Evolutionary conservation across 2,797 vertebrate species (phyloP).

Genomic region (Spheniscus humboldti): DNA sequence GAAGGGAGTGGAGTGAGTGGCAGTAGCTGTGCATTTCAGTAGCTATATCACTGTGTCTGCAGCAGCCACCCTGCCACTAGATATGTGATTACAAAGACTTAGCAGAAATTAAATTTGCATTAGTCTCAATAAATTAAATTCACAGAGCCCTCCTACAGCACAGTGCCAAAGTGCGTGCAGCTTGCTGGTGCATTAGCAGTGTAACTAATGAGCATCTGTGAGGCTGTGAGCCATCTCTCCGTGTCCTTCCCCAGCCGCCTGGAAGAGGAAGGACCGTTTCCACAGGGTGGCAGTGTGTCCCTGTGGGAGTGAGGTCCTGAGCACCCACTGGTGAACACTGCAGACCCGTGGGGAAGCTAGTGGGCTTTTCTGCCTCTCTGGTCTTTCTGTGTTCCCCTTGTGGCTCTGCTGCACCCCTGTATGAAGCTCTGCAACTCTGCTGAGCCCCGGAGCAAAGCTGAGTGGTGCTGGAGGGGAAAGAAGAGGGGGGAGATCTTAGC

Average conservation of each 20-base stretch:
- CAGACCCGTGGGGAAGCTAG: not conserved
- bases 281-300: slow-evolving; percentile 56
- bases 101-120: not conserved
- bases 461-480: not conserved
- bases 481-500: not conserved
- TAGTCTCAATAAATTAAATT: not conserved
- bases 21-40: not conserved
- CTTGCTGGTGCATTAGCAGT: not conserved
- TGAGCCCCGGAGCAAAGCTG: not conserved
- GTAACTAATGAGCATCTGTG: not conserved
- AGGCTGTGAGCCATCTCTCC: fast-evolving
- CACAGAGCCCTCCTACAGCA: not conserved
- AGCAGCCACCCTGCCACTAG: not conserved
- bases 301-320: not conserved
- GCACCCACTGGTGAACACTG: not conserved
- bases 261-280: not conserved
- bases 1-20: not conserved
- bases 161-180: not conserved
- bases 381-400: fast-evolving
- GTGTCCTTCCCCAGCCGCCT: not conserved
- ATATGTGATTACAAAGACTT: not conserved
- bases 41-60: not conserved
- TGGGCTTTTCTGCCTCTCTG: not conserved
- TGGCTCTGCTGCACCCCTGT: not conserved
- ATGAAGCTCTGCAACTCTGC: not conserved